phyloP scores from a whole-genome alignment of 64 coral and sea anemone species.

The Orbicella faveolata region DNA sequence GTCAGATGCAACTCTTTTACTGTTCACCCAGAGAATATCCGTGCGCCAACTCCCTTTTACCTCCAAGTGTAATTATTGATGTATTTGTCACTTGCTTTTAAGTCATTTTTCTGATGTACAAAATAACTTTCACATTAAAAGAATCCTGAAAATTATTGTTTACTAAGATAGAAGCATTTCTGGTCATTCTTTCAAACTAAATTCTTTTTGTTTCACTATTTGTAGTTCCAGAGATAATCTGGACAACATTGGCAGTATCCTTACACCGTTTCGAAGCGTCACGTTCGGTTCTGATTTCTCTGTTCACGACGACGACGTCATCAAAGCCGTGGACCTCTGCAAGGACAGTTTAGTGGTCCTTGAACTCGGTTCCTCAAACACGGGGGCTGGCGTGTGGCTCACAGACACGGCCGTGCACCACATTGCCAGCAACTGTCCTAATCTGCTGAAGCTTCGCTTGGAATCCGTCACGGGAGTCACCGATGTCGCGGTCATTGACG shows the following conservation, averaged over 20 bases:
- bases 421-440: conserved; percentile 81
- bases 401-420: conserved; percentile 73
- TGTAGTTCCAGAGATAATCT: conserved; percentile 12
- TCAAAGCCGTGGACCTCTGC: conserved; percentile 80
- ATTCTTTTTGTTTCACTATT: neutral
- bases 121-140: too few species aligned
- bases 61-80: too few species aligned
- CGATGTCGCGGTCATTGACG: conserved; percentile 65
- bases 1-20: too few species aligned
- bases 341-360: conserved; percentile 74
- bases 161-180: too few species aligned
- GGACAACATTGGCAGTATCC: neutral
- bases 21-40: too few species aligned
- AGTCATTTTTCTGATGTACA: too few species aligned
- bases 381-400: conserved; percentile 71
- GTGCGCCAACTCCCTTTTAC: too few species aligned
- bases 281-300: conserved; percentile 75
- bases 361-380: conserved; percentile 78
- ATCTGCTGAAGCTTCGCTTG: conserved; percentile 84
- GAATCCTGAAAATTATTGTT: too few species aligned
- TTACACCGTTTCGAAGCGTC: conserved; percentile 36
- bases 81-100: too few species aligned
- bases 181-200: neutral
- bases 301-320: conserved; percentile 77
- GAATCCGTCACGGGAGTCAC: conserved; percentile 83